Percentiles rank a stretch among this genome's conserved stretches.
Evolutionary conservation across 2,113 vertebrate genomes (phyloP).

Genomic region (Chaetops frenatus): DNA sequence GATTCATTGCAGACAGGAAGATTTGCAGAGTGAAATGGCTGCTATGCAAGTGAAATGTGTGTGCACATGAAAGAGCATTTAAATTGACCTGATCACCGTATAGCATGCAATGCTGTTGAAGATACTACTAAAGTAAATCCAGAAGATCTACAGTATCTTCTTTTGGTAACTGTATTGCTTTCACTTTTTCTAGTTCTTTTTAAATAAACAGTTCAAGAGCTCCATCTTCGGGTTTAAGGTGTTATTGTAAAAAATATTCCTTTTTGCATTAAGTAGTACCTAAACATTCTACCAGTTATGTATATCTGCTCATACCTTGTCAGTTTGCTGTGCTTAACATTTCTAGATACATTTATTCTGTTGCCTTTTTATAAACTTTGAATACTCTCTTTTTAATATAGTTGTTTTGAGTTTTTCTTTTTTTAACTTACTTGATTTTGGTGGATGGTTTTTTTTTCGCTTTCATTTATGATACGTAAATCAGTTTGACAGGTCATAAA

Average conservation of each 20-base stretch:
- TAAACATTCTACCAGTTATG: background rate
- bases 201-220: background rate
- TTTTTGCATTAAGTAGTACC: background rate
- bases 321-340: background rate
- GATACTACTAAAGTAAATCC: background rate
- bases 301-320: background rate
- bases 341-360: background rate
- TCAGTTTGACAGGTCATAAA: background rate
- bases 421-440: background rate
- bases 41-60: background rate
- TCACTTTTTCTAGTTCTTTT: background rate
- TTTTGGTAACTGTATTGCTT: background rate
- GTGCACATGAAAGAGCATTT: background rate
- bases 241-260: background rate
- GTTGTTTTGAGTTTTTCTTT: background rate
- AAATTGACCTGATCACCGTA: background rate
- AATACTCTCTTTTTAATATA: background rate
- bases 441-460: background rate
- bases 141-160: background rate
- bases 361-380: background rate
- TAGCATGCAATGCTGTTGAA: background rate
- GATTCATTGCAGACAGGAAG: background rate
- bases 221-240: slow-evolving; percentile 34
- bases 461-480: background rate
- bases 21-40: background rate